These are phyloP conservation scores for Monochamus alternatus DNA, from an alignment of 2,888 invertebrate species.

Conservation along the genomic window DNA sequence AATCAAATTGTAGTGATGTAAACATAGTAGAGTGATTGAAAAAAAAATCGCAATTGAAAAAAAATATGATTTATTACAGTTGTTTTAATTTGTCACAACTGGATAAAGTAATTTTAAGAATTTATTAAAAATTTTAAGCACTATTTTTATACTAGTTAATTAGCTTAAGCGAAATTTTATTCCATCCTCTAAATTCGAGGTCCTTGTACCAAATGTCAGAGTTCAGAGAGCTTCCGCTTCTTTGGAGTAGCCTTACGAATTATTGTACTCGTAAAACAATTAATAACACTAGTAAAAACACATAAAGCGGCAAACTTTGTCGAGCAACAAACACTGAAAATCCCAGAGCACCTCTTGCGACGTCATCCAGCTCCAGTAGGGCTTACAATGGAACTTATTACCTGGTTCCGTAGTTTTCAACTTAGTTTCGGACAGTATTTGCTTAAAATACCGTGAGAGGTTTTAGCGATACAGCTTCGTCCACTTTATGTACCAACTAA, in stretches of 20 bases:
- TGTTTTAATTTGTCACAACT: no score
- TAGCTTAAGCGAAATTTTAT: no score
- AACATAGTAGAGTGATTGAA: no score
- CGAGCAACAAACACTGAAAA: slow-evolving; percentile 9
- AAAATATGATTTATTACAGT: no score
- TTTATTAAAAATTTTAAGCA: no score
- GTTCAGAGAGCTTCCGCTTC: no score
- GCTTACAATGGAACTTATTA: slow-evolving; percentile 52
- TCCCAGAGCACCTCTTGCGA: not conserved
- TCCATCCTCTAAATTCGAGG: no score
- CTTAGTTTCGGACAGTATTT: slow-evolving; percentile 43
- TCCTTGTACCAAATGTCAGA: no score
- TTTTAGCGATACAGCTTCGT: slow-evolving; percentile 30
- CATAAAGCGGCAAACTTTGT: not conserved
- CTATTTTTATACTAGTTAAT: no score
- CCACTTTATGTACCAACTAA: slow-evolving; percentile 6
- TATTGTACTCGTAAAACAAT: not conserved
- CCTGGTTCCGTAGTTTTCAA: slow-evolving; percentile 47
- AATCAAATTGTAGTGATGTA: no score
- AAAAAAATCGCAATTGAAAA: no score
- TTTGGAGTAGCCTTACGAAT: not conserved
- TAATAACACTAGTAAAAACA: not conserved
- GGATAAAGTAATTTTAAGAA: no score
- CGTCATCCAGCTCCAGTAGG: slow-evolving; percentile 49
- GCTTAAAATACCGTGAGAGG: slow-evolving; percentile 40